phyloP scores from a whole-genome alignment of 2,113 vertebrate species.

The Coracopsis vasa region DNA sequence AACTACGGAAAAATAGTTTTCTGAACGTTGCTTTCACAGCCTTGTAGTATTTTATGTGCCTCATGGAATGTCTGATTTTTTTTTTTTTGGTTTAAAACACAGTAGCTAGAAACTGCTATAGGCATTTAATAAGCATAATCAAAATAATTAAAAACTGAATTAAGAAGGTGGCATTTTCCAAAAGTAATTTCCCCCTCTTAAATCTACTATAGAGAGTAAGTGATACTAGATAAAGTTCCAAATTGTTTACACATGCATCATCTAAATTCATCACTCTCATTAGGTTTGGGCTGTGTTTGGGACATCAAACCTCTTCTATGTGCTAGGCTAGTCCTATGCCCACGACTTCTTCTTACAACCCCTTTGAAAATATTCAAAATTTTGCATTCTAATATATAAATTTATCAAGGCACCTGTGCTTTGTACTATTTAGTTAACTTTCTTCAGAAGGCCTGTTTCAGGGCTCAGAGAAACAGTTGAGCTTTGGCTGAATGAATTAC shows the following conservation, averaged over 20 bases:
- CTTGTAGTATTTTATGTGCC: neutral
- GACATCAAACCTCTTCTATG: neutral
- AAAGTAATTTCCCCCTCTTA: neutral
- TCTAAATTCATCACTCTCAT: neutral
- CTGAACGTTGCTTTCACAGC: neutral
- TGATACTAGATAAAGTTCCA: neutral
- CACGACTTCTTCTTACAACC: neutral
- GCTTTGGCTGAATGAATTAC: neutral
- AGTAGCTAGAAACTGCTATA: neutral
- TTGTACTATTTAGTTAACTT: neutral
- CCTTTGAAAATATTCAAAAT: neutral
- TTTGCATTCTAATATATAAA: neutral
- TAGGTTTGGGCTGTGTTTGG: neutral
- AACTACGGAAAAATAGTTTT: neutral
- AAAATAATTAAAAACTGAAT: neutral
- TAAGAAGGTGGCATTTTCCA: neutral
- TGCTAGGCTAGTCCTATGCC: neutral
- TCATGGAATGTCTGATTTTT: neutral
- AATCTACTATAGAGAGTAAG: neutral
- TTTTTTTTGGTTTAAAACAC: neutral
- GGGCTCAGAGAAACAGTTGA: neutral
- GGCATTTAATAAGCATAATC: neutral
- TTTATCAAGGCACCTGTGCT: neutral
- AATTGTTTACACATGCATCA: neutral
- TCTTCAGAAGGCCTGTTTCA: neutral